These are phyloP conservation scores for Enteromius trimaculatus DNA, from an alignment of 2,797 vertebrate genomes.

Conservation along the genomic window DNA sequence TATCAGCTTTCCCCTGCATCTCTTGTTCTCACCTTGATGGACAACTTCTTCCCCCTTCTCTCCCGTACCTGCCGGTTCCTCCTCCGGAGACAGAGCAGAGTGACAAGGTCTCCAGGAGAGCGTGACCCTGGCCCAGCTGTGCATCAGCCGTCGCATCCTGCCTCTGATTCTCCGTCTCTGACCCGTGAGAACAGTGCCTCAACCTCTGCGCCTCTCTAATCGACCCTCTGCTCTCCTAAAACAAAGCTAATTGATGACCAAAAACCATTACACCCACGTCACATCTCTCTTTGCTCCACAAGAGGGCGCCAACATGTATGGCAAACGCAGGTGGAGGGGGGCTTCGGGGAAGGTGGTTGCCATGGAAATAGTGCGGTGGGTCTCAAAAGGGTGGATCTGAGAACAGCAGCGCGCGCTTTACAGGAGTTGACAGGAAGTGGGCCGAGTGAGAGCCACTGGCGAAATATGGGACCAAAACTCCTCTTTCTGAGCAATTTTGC, in stretches of 20 bases:
- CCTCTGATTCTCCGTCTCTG: neutral
- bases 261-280: slow-evolving; percentile 1
- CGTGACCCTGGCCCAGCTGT: slow-evolving; percentile 18
- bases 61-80: slow-evolving; percentile 7
- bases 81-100: neutral
- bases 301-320: slow-evolving; percentile 14
- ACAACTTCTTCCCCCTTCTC: slow-evolving; percentile 12
- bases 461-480: neutral
- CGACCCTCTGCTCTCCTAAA: slow-evolving; percentile 23
- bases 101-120: slow-evolving; percentile 8
- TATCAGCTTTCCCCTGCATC: neutral
- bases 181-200: slow-evolving; percentile 24
- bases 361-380: slow-evolving; percentile 52
- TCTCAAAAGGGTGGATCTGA: slow-evolving; percentile 1
- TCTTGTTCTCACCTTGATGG: slow-evolving; percentile 28
- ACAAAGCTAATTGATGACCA: slow-evolving; percentile 2
- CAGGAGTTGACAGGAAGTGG: slow-evolving; percentile 5
- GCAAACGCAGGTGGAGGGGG: slow-evolving; percentile 4
- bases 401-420: slow-evolving; percentile 3
- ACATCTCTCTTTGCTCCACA: slow-evolving; percentile 27
- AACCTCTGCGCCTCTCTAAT: slow-evolving; percentile 30
- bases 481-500: neutral
- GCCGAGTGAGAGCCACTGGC: neutral
- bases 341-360: slow-evolving; percentile 41
- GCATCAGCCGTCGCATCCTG: slow-evolving; percentile 37